Base-by-base conservation (phyloP, 2,113 vertebrate species). In the Lepus europaeus region DNA sequence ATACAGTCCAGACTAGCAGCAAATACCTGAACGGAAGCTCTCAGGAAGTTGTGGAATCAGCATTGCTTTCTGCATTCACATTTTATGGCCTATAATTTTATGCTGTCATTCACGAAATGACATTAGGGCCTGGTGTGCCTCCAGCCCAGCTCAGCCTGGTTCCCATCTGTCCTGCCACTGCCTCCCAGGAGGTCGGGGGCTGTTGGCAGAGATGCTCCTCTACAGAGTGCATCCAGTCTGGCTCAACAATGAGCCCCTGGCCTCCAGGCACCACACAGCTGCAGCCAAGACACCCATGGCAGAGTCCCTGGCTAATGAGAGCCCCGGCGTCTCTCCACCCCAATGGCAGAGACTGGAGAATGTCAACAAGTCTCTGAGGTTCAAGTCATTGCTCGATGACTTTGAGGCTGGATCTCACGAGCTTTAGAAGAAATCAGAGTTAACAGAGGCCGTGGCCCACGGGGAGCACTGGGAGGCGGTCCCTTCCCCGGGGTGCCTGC, bases 341-440 rank as follows among this genome's bases (percentile, higher is more conserved):
- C 31, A 1, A 45, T 53, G 91, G 53, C 92, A 87, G 31, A 69
- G 31, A 76, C 10, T 27, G 36, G n/a, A 63, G 14, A 69, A 56
- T 82, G 90, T 11, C 2, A 4, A 66, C 16, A 68, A 93, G 87
- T 33, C 31, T 77, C 39, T 33, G 63, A n/a, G 82, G 17, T 56
- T 81, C 27, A 74, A 36, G 22, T 77, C 16, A 53, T 2, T 61
- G 22, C 29, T 59, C 17, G 56, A 10, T 59, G 56, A 59, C 11
- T 59, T 16, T 59, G 56, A 59, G 56, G 12, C 12, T 59, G 56
- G 17, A 59, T 59, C 17, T 59, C 12, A 59, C 17, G 72, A 87
- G 72, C 66, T 83, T 89, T 53, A 63, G 16, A 64, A 84, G 79
- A 84, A 89, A 89, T 16, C 79, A 17, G 76, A 80, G 49, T 81